Base-by-base conservation (phyloP, 2,113 vertebrate genomes). In the Lontra canadensis region DNA sequence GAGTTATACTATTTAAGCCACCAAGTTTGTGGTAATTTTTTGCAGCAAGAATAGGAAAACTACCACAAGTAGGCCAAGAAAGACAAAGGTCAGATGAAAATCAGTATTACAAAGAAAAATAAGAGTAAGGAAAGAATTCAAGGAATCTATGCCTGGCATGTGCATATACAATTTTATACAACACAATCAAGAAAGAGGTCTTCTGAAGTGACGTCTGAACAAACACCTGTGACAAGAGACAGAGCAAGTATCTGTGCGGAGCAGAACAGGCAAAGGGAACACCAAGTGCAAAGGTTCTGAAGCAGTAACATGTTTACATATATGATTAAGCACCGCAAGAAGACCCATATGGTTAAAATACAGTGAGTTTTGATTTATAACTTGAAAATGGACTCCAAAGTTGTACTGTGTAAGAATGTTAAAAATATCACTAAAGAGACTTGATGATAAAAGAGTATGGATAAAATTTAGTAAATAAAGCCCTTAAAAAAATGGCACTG, bases 381-480 rank as follows among this genome's bases (percentile, higher is more conserved):
- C 26, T 74, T 63, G 18, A 79, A 73, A 71, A 71, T 17, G 29
- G 57, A 82, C 21, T 59, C 34, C 61, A 76, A 71, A 8, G 36
- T 39, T 61, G 15, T 85, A 80, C 13, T 65, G 36, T 89, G 2
- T 80, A 83, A 92, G 7, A 94, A 91, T 18, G 31, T 10, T 25
- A 63, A 84, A 36, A 86, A 80, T 31, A 89, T 29, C 34, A 95
- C 34, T 95, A 49, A 57, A 80, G 14, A 83, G 20, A 89, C 65
- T 63, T 91, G 34, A 78, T 88, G 74, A 88, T 55, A 94, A 94
- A 59, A 0, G 31, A 31, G 14, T 78, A 71, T 52, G 34, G 39
- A 83, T 90, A 90, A 88, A 87, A 86, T 88, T 88, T 87, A 55
- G 52, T 88, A 84, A 73, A 31, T 79, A 71, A 78, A 96, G 71